Conservation (phyloP, 2,797 vertebrate genomes). For the Bradypodion ventrale region DNA sequence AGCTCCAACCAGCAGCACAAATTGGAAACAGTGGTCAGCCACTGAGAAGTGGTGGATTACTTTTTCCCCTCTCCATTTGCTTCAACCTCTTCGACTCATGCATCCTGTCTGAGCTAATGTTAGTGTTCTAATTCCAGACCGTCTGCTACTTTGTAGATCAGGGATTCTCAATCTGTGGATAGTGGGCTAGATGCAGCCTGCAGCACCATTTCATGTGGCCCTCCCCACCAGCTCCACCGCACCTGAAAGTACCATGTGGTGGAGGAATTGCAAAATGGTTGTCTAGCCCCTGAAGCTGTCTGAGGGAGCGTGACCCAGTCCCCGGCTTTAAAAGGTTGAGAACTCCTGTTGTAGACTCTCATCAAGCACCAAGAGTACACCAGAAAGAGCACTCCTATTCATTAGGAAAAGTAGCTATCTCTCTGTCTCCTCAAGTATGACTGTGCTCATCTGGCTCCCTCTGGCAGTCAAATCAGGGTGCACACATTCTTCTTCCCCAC, state of each 20-base stretch:
- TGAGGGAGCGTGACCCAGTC: no score
- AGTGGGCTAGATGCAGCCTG: no score
- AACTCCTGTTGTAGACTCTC: no score
- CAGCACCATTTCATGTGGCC: no score
- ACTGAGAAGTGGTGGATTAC: conserved; percentile 40
- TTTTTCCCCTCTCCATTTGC: conserved; percentile 33
- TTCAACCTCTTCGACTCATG: conserved; percentile 67
- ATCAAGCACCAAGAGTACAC: conserved; percentile 24
- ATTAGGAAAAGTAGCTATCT: conserved; percentile 23
- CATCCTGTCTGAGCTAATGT: conserved; percentile 73
- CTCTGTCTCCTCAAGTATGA: conserved; percentile 16
- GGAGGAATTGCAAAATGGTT: no score
- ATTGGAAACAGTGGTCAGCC: conserved; percentile 53
- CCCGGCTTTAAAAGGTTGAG: no score
- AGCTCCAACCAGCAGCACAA: conserved; percentile 32
- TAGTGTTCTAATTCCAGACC: conserved; percentile 66
- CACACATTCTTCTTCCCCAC: no score
- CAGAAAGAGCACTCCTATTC: conserved; percentile 42
- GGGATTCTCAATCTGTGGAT: no score
- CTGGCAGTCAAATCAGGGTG: conserved; percentile 16
- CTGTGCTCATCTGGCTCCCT: conserved; percentile 1
- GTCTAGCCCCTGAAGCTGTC: no score
- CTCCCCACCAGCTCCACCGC: no score
- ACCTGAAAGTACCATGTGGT: no score
- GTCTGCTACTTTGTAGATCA: conserved; percentile 51